Percentiles rank a stretch among this genome's conserved stretches.
phyloP scores from a whole-genome alignment of 2,888 invertebrate species.

The Drosophila mulleri region DNA sequence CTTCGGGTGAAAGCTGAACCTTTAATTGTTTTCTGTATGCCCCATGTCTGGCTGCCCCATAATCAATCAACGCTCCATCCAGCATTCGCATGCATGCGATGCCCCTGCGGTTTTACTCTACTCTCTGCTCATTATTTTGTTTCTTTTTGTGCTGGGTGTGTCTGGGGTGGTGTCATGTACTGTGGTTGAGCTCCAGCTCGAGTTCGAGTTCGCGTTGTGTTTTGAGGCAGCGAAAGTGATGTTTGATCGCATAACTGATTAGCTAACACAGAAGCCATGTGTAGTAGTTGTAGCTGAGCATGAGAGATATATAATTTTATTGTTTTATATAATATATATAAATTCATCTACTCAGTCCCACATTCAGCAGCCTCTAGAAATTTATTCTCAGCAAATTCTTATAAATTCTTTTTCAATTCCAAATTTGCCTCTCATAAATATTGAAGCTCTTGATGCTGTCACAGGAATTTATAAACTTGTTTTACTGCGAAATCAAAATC shows the following conservation, averaged over 20 bases:
- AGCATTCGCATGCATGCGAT: slow-evolving; percentile 33
- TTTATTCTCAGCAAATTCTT: too few relatives aligned
- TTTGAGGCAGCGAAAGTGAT: slow-evolving; percentile 45
- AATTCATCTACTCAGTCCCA: too few relatives aligned
- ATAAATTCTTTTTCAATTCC: neutral
- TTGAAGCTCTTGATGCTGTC: neutral
- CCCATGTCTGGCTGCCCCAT: slow-evolving; percentile 48
- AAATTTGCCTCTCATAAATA: neutral
- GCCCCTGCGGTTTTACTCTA: slow-evolving; percentile 19
- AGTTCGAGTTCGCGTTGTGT: neutral
- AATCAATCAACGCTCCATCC: slow-evolving; percentile 63
- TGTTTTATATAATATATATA: neutral
- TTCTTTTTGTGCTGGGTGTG: slow-evolving; percentile 27
- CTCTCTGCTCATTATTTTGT: neutral
- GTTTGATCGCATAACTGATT: slow-evolving; percentile 10
- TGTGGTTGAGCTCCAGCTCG: slow-evolving; percentile 1
- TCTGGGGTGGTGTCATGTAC: slow-evolving; percentile 26
- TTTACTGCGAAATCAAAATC: neutral
- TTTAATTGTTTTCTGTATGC: slow-evolving; percentile 65
- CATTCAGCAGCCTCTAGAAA: too few relatives aligned
- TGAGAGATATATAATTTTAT: neutral
- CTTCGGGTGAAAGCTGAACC: slow-evolving; percentile 73
- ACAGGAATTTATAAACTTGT: neutral
- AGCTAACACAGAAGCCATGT: neutral
- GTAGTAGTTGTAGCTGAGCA: slow-evolving; percentile 11